Evolutionary conservation across 2,888 invertebrate genomes (phyloP).

Genomic region (Tineola bisselliella): DNA sequence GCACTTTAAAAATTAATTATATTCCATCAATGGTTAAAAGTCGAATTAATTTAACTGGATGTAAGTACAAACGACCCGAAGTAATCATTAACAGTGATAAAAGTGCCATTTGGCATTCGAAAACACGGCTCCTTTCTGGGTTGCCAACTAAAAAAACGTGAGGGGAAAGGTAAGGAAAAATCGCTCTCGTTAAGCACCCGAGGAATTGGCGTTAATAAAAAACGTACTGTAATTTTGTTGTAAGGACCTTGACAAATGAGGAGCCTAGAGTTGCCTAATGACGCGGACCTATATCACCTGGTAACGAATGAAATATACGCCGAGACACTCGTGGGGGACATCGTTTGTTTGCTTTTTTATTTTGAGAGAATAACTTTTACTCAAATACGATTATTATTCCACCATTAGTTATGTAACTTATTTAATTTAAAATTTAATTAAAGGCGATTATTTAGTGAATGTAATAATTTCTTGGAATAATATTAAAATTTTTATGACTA

Average conservation of each 20-base stretch:
- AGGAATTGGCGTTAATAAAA: slow-evolving; percentile 61
- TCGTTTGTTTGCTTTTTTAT: slow-evolving; percentile 24
- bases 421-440: too few relatives aligned
- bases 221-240: slow-evolving; percentile 37
- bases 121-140: neutral
- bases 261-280: slow-evolving; percentile 45
- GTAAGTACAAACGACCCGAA: neutral
- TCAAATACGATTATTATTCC: too few relatives aligned
- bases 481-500: too few relatives aligned
- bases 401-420: too few relatives aligned
- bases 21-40: neutral
- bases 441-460: too few relatives aligned
- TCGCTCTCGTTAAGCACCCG: slow-evolving; percentile 46
- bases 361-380: neutral
- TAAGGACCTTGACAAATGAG: slow-evolving; percentile 55
- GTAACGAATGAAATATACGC: slow-evolving; percentile 35
- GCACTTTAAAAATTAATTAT: neutral
- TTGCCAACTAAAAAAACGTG: slow-evolving; percentile 18
- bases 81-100: neutral
- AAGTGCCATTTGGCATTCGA: slow-evolving; percentile 2
- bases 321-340: slow-evolving; percentile 22
- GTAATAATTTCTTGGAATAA: too few relatives aligned
- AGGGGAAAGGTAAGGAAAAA: slow-evolving; percentile 33
- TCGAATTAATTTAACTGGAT: neutral
- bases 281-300: slow-evolving; percentile 47